Evolutionary conservation across 1,140 invertebrate genomes (phyloP), one percentile per base, ranked within the genome.

Genomic region (Tetramorium alpestre): DNA sequence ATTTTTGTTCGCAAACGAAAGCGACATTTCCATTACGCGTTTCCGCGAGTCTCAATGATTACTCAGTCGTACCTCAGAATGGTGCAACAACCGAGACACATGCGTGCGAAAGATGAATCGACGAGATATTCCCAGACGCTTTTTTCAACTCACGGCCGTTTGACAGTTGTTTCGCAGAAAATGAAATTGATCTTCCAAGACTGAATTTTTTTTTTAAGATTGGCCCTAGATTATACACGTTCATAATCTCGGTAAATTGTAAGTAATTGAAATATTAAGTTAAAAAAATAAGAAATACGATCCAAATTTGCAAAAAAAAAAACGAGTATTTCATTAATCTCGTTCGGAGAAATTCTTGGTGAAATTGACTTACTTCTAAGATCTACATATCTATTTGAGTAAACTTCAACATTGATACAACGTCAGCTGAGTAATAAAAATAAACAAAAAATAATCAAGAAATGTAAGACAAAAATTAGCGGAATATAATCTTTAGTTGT

Each of bases 1-100:
- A 81, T 81, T 81, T 81, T 70, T 72, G 65, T 70, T 56, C 78
- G 33, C 49, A 16, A 81, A 81, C 49, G 65, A 44, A 56, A 51
- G 33, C 65, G 65, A 81, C 78, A 70, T 80, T 49, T n/a, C 76
- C 16, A 18, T n/a, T 51, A 49, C 41, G 22, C 62, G n/a, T 72
- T 81, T 58, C 49, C 49, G 49, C 49, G 16, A 56, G 38, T 56
- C 38, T 81, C 78, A 56, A 81, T 72, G 65, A 72, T 81, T 81
- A 81, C 38, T 81, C 78, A 81, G 47, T 54, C 77, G 13, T 54
- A 54, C n/a, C 25, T 56, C 47, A 38, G 22, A 54, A 54, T 69
- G n/a, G 47, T 41, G 33, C 77, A 54, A 80, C 62, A 69, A 69
- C 47, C 38, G 33, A 7, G 38, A 54, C 38, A 44, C 44, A 65